Percentiles rank a stretch among this genome's conserved stretches.
Conservation (phyloP, 2,797 vertebrate species). For the Argya squamiceps region DNA sequence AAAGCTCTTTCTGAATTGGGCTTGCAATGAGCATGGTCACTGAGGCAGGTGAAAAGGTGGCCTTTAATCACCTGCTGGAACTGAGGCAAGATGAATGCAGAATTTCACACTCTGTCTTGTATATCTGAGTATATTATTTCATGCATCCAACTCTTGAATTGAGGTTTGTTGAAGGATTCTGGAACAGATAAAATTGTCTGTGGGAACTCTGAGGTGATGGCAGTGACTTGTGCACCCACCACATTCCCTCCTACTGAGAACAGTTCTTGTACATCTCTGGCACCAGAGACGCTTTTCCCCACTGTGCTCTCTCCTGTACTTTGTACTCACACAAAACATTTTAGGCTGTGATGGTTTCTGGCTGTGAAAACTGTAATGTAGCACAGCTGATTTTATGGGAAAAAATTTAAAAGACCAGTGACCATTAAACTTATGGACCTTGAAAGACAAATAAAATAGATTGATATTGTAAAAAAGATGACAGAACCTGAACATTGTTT, state of each 20-base stretch:
- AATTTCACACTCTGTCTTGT: neutral
- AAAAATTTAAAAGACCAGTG: neutral
- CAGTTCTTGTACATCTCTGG: neutral
- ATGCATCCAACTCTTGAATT: neutral
- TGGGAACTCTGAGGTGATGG: neutral
- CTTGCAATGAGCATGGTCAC: neutral
- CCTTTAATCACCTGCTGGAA: neutral
- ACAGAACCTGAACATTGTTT: neutral
- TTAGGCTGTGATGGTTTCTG: neutral
- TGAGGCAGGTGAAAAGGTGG: neutral
- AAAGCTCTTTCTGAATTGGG: too few species aligned
- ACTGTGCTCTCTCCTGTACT: neutral
- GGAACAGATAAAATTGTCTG: neutral
- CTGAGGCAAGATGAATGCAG: neutral
- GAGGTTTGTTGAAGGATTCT: neutral
- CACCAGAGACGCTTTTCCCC: neutral
- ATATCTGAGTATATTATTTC: neutral
- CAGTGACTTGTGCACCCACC: neutral
- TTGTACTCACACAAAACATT: neutral
- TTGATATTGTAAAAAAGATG: neutral
- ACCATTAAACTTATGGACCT: constrained; percentile 18
- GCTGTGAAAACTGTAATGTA: neutral
- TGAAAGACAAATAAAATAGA: constrained; percentile 17
- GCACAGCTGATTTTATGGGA: neutral
- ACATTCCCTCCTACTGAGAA: neutral